Conservation (phyloP, 2,888 invertebrate genomes). For the Megalurothrips usitatus region DNA sequence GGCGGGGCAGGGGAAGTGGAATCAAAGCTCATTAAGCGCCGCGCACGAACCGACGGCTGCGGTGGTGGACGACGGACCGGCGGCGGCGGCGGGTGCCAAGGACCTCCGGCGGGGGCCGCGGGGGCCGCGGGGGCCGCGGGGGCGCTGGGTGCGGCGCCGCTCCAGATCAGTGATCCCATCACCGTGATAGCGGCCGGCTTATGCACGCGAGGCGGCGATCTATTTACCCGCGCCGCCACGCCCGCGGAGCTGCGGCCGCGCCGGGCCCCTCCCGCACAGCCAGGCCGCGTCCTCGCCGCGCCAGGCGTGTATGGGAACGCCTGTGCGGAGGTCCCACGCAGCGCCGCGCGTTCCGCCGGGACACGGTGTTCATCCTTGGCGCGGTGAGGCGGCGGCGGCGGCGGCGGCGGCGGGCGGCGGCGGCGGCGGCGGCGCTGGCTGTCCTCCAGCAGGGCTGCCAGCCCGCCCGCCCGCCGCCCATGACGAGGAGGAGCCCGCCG, state of each 20-base stretch:
- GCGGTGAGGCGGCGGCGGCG: not conserved
- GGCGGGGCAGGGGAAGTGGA: too few relatives aligned
- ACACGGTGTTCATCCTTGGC: constrained; percentile 5
- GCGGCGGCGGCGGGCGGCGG: not conserved
- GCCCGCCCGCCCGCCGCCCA: not conserved
- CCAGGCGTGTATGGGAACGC: not conserved
- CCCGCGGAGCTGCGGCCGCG: not conserved
- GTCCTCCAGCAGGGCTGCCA: constrained; percentile 4
- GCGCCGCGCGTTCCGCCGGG: not conserved
- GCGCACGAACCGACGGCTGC: too few relatives aligned
- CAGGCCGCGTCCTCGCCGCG: not conserved
- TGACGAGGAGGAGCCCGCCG: not conserved
- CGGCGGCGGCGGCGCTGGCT: not conserved
- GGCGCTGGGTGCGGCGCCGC: not conserved
- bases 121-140: not conserved
- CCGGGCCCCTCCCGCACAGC: not conserved
- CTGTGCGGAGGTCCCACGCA: not conserved
- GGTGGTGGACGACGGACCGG: too few relatives aligned
- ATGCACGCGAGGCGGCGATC: constrained; percentile 13
- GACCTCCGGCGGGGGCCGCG: not conserved
- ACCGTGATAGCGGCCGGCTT: constrained; percentile 9
- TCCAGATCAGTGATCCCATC: not conserved
- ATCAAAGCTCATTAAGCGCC: too few relatives aligned
- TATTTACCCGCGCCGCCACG: constrained; percentile 11
- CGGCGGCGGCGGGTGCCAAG: too few relatives aligned